Conservation (phyloP, 2,113 vertebrate species). For the Paralichthys olivaceus region DNA sequence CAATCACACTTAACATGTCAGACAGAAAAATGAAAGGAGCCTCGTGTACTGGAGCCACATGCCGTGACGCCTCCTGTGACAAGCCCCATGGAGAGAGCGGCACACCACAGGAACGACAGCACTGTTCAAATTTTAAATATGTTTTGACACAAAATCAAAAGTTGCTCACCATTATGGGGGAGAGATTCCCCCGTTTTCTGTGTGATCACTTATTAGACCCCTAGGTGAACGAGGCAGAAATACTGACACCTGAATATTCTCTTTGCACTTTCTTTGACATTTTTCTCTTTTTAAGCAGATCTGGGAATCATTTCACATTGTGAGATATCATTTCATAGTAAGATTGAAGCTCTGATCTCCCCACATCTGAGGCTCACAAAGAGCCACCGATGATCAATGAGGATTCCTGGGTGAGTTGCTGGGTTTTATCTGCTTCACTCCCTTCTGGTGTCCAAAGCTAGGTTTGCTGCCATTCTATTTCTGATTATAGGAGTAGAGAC, state of each 20-base stretch:
- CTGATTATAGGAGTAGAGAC: conserved; percentile 36
- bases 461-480: conserved; percentile 49
- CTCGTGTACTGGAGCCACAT: conserved; percentile 62
- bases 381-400: conserved; percentile 75
- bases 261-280: conserved; percentile 73
- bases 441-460: conserved; percentile 61
- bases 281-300: conserved; percentile 52
- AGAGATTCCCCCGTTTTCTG: conserved; percentile 69
- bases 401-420: conserved; percentile 67
- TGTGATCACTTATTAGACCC: conserved; percentile 80
- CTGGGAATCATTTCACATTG: conserved; percentile 72
- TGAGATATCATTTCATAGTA: conserved; percentile 70
- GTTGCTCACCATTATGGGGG: conserved; percentile 74
- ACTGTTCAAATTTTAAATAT: conserved; percentile 84
- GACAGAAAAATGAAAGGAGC: conserved; percentile 76
- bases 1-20: conserved; percentile 81
- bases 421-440: conserved; percentile 60
- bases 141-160: conserved; percentile 85
- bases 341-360: conserved; percentile 73
- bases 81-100: conserved; percentile 74
- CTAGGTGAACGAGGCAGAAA: conserved; percentile 75
- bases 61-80: conserved; percentile 75
- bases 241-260: conserved; percentile 78
- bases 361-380: conserved; percentile 70
- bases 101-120: conserved; percentile 69